Base-by-base conservation (phyloP, 2,113 vertebrate genomes). In the Chaenogobius annularis region DNA sequence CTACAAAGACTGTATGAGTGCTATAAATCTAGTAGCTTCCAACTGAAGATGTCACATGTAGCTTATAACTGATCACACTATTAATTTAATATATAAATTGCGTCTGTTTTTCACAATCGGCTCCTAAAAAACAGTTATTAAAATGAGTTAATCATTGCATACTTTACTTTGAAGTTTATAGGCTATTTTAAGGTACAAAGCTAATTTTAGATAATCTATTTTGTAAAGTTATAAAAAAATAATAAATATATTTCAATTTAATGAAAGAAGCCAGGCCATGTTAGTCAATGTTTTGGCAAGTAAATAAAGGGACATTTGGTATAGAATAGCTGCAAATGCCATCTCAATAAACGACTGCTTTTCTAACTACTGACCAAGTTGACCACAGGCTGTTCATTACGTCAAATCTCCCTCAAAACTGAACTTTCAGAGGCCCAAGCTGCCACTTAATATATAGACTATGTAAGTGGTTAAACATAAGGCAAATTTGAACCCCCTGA, bases 231-330 rank as follows among this genome's bases (percentile, higher is more conserved):
- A 76, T 11, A 87, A 80, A 89, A 86, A 46, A 46, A 46, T 46
- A 46, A 88, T 81, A 88, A 70, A 85, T 72, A 82, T 15, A 69
- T 83, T 75, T 56, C 12, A n/a, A 67, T 77, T 76, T 75, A 63
- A 70, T 43, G 65, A 78, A 52, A 26, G 54, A 62, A 64, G 26
- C 23, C 43, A 12, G 58, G 15, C 10, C 46, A 52, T 17, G 43
- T 64, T 37, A 31, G 64, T 64, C 1, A 15, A 10, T 62, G 73
- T 75, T 37, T 6, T 43, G 70, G 55, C 43, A 13, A 40, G 67
- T 52, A 56, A 67, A 50, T 12, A 15, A 50, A 74, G 23, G 4
- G 67, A 66, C 54, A 59, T 83, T 77, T 75, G 81, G 44, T 74
- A 73, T 35, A 56, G 56, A 70, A 81, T 1, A 74, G 69, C 67